phyloP scores from a whole-genome alignment of 2,113 vertebrate species.

The Stegastes partitus region DNA sequence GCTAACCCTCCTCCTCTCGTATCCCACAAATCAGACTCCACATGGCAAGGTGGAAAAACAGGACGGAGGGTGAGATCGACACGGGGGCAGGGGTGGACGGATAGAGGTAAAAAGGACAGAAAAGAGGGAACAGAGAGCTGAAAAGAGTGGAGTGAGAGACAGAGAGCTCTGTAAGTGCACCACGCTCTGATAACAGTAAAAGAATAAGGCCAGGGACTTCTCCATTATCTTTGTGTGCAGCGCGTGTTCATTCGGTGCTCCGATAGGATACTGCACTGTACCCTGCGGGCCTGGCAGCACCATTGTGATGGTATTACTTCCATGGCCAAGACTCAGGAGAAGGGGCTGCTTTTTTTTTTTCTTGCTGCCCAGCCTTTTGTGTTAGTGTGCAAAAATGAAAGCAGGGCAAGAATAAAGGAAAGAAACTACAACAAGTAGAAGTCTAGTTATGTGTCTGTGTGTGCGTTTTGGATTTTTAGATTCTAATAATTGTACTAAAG shows the following conservation, averaged over 20 bases:
- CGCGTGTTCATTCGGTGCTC: constrained; percentile 67
- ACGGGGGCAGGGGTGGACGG: constrained; percentile 49
- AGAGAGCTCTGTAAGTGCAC: constrained; percentile 71
- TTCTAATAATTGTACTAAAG: constrained; percentile 78
- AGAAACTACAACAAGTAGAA: constrained; percentile 50
- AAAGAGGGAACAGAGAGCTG: constrained; percentile 36
- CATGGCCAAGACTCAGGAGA: constrained; percentile 76
- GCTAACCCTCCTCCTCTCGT: constrained; percentile 32
- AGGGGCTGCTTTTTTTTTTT: constrained; percentile 43
- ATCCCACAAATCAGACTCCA: constrained; percentile 44
- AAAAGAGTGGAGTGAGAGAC: constrained; percentile 46
- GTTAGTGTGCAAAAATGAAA: constrained; percentile 41
- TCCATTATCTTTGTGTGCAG: constrained; percentile 79
- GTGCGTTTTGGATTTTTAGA: constrained; percentile 58
- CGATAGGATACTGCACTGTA: constrained; percentile 65
- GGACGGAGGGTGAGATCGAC: constrained; percentile 42
- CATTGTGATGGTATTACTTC: constrained; percentile 83
- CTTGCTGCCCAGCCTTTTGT: constrained; percentile 57
- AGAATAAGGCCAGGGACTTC: constrained; percentile 78
- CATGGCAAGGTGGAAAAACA: constrained; percentile 43
- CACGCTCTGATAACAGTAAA: constrained; percentile 76
- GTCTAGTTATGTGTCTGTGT: constrained; percentile 21
- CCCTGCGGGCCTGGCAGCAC: constrained; percentile 71
- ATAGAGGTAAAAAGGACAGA: constrained; percentile 62
- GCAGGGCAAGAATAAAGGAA: constrained; percentile 42